Conservation (phyloP, 2,113 vertebrate genomes). For the Macrotis lagotis region DNA sequence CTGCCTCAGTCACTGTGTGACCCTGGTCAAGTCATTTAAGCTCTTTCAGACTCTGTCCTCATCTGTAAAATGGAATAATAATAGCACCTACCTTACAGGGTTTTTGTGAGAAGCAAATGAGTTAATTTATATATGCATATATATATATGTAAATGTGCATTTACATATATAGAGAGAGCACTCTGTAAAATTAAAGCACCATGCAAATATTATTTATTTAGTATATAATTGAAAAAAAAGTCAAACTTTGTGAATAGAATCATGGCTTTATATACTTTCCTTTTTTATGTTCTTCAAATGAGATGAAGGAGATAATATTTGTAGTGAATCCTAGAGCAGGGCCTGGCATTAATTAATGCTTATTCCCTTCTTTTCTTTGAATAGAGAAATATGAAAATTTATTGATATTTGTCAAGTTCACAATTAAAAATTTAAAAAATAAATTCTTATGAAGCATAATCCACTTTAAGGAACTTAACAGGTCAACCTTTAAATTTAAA, state of each 20-base stretch:
- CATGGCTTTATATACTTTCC: background rate
- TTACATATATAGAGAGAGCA: no score
- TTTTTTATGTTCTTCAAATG: background rate
- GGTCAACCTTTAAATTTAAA: background rate
- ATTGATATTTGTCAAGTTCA: background rate
- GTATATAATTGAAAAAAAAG: background rate
- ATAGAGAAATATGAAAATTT: background rate
- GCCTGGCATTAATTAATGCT: background rate
- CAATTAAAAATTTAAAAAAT: background rate
- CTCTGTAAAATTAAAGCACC: background rate
- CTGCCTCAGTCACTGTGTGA: background rate
- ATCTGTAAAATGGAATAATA: background rate
- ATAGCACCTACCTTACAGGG: background rate
- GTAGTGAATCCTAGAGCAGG: no score
- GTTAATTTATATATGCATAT: background rate
- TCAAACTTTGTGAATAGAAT: background rate
- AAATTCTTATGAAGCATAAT: background rate
- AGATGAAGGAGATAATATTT: background rate
- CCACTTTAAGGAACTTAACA: background rate
- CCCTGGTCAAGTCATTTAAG: background rate
- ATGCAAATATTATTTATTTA: background rate
- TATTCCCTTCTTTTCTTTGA: background rate
- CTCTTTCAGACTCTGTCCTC: background rate
- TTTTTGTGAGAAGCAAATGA: background rate
- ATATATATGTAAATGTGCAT: no score